These are phyloP conservation scores for Tenthredo scrophulariae DNA, from an alignment of 2,888 invertebrate species.

Conservation along the genomic window DNA sequence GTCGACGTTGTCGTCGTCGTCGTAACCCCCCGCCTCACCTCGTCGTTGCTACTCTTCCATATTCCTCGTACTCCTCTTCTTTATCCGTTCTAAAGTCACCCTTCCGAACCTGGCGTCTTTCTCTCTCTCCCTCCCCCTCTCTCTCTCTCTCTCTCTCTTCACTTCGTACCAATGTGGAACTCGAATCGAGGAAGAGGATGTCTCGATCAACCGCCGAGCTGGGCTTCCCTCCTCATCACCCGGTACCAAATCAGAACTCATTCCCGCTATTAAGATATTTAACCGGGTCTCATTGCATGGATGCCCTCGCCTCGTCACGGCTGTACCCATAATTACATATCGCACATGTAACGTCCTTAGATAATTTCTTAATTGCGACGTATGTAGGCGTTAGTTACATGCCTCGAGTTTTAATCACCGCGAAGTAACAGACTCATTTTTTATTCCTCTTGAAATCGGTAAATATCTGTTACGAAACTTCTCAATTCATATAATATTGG, in stretches of 20 bases:
- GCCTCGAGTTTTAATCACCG: background rate
- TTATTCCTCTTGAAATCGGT: background rate
- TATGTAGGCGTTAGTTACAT: background rate
- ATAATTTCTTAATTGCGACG: background rate
- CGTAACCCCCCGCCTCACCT: slow-evolving; percentile 29
- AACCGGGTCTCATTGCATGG: slow-evolving; percentile 4
- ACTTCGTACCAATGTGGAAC: slow-evolving; percentile 52
- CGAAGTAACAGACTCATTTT: background rate
- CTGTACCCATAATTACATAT: background rate
- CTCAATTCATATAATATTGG: too few relatives aligned
- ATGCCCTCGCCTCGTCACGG: slow-evolving; percentile 20
- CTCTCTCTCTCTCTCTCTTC: slow-evolving; percentile 61
- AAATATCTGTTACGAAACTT: too few relatives aligned
- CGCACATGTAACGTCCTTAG: background rate
- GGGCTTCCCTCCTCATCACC: slow-evolving; percentile 56
- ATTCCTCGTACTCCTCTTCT: slow-evolving; percentile 55
- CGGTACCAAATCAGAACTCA: slow-evolving; percentile 54
- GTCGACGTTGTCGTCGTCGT: background rate
- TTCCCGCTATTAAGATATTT: slow-evolving; percentile 60
- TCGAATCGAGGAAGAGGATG: slow-evolving; percentile 46
- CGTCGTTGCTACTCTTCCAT: slow-evolving; percentile 44
- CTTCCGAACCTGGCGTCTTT: slow-evolving; percentile 42
- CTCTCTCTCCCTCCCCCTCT: slow-evolving; percentile 48
- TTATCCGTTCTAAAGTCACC: slow-evolving; percentile 56
- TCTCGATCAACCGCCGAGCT: slow-evolving; percentile 21